phyloP scores from a whole-genome alignment of 2,797 vertebrate species.

The Tolypeutes matacus region DNA sequence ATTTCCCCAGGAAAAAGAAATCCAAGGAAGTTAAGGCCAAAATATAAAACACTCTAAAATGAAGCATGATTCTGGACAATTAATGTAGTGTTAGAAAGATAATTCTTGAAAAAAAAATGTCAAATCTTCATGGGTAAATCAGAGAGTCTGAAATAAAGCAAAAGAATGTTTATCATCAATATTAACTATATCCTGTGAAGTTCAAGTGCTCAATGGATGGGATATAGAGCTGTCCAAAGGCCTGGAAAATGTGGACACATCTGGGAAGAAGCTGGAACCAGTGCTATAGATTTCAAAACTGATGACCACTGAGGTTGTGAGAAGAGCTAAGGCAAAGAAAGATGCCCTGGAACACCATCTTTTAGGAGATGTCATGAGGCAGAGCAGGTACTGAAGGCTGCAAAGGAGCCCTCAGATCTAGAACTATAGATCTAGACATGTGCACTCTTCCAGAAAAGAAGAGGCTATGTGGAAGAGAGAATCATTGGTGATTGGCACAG shows the following conservation, averaged over 20 bases:
- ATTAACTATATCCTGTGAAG: not conserved
- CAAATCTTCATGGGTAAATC: not conserved
- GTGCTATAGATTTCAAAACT: not conserved
- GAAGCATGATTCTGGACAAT: not conserved
- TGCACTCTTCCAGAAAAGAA: not conserved
- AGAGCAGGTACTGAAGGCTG: not conserved
- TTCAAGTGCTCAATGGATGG: not conserved
- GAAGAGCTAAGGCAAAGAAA: not conserved
- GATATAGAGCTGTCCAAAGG: not conserved
- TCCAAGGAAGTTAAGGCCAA: not conserved
- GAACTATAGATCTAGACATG: not conserved
- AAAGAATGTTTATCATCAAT: not conserved
- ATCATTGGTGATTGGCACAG: not conserved
- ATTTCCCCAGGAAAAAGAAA: conserved; percentile 47
- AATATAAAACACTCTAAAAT: not conserved
- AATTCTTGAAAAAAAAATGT: not conserved
- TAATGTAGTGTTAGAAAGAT: not conserved
- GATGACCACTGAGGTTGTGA: not conserved
- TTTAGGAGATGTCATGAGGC: not conserved
- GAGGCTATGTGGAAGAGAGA: not conserved
- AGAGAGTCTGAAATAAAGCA: not conserved
- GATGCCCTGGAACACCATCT: not conserved
- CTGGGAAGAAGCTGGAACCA: not conserved
- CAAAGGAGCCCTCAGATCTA: not conserved
- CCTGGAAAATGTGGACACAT: not conserved